Percentiles rank a stretch among this genome's conserved stretches.
phyloP scores from a whole-genome alignment of 1,140 invertebrate species.

The Zeugodacus cucurbitae region DNA sequence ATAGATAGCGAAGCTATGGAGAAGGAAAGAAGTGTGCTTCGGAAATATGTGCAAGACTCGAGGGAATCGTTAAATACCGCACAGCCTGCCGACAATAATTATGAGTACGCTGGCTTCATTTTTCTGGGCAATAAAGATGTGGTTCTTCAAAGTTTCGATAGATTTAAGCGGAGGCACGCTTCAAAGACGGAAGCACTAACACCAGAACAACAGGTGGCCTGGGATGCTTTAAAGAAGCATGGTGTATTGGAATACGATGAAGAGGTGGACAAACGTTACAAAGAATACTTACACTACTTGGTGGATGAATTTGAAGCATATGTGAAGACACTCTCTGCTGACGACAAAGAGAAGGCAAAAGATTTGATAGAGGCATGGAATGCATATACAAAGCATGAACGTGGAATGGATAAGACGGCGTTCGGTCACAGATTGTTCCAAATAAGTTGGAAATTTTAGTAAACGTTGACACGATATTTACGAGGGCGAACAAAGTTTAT shows the following conservation, averaged over 20 bases:
- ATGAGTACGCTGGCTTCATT: background rate
- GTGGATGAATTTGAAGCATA: background rate
- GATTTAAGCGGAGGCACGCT: background rate
- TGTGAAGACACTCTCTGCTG: background rate
- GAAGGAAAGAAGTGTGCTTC: background rate
- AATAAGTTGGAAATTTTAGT: too few species aligned
- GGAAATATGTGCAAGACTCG: background rate
- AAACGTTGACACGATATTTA: too few species aligned
- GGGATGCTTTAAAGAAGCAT: background rate
- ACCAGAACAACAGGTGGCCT: background rate
- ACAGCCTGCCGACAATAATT: background rate
- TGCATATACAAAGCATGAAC: background rate
- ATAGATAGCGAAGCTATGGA: background rate
- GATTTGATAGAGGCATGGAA: background rate
- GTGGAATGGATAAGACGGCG: background rate
- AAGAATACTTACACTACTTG: background rate
- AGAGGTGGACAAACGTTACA: background rate
- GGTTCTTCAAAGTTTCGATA: background rate
- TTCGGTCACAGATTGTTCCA: background rate
- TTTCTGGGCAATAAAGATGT: background rate
- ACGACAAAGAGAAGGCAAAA: background rate
- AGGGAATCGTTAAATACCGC: background rate
- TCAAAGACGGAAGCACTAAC: background rate
- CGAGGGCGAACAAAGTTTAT: too few species aligned
- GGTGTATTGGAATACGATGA: background rate